phyloP scores from a whole-genome alignment of 2,888 invertebrate species.

The Cancer borealis region DNA sequence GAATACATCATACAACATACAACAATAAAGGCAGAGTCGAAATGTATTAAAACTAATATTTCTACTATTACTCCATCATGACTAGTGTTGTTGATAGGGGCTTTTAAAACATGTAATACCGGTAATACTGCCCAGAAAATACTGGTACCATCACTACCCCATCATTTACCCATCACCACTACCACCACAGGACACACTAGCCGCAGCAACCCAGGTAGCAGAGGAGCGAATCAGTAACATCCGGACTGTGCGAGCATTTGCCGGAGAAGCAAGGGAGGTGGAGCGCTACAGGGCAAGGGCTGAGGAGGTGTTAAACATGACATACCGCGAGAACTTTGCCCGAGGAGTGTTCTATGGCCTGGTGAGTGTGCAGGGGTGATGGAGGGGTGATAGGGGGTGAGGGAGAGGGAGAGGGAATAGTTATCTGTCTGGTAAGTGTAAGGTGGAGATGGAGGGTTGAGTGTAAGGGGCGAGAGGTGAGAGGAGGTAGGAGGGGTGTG shows the following conservation, averaged over 20 bases:
- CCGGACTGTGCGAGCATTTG: constrained; percentile 95
- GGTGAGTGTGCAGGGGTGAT: constrained; percentile 82
- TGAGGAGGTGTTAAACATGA: constrained; percentile 86
- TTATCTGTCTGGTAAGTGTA: no score
- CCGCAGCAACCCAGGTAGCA: constrained; percentile 86
- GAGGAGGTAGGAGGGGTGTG: no score
- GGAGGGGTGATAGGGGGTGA: neutral
- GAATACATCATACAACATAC: no score
- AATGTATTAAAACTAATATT: no score
- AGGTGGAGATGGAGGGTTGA: neutral
- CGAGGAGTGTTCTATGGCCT: constrained; percentile 94
- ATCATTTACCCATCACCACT: neutral
- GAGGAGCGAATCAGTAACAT: constrained; percentile 96
- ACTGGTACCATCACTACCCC: no score
- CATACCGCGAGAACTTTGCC: constrained; percentile 92
- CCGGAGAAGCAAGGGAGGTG: constrained; percentile 90
- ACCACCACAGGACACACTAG: constrained; percentile 82
- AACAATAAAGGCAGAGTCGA: no score
- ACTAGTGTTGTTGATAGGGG: no score
- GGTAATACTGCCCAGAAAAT: no score
- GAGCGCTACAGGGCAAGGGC: constrained; percentile 86
- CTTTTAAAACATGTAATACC: no score
- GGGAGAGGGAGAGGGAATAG: neutral
- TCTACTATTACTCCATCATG: no score
- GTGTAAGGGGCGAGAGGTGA: neutral